Evolutionary conservation across 2,797 vertebrate species (phyloP), one percentile per base, ranked within the genome.

Genomic region (Sandelia bainsii): DNA sequence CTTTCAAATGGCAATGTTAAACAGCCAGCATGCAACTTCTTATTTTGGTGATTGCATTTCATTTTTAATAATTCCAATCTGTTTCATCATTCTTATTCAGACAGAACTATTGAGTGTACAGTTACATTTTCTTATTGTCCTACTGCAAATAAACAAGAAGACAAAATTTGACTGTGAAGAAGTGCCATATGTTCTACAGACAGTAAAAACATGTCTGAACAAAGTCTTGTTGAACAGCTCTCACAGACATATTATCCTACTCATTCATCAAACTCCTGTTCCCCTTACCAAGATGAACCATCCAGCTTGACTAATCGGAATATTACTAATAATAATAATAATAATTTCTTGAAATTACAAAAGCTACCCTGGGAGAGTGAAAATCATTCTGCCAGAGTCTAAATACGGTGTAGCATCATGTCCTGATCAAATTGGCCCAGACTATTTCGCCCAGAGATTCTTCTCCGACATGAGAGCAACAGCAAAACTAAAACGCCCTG

Each of bases 261-360:
- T 77, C 75, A 81, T 85, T 71, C 59, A 73, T 84, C 81, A 78
- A n/a, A 69, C 45, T 48, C 25, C 27, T 25, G 39, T 37, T 79
- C 45, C 20, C 42, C 10, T 34, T 19, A 12, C 17, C n/a, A 44
- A 53, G 51, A 70, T 53, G 56, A 80, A 83, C 56, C 73, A 50
- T 77, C 69, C 61, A 56, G 71, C 11, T 23, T 62, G 75, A 80
- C 62, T 80, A 65, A 85, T 75, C 22, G 50, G 17, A 75, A 68
- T 67, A 79, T 82, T 52, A 82, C 60, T 61, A 16, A 39, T 67
- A 34, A n/a, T n/a, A n/a, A n/a, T n/a, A n/a, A n/a, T n/a, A n/a
- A n/a, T n/a, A n/a, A n/a, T n/a, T 62, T 57, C 64, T 62, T 65
- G 17, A 79, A 64, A 64, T 45, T 22, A 80, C 56, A 67, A 49